Evolutionary conservation across 2,888 invertebrate genomes (phyloP), one percentile per base, ranked within the genome.

Genomic region (Orthosia gracilis): DNA sequence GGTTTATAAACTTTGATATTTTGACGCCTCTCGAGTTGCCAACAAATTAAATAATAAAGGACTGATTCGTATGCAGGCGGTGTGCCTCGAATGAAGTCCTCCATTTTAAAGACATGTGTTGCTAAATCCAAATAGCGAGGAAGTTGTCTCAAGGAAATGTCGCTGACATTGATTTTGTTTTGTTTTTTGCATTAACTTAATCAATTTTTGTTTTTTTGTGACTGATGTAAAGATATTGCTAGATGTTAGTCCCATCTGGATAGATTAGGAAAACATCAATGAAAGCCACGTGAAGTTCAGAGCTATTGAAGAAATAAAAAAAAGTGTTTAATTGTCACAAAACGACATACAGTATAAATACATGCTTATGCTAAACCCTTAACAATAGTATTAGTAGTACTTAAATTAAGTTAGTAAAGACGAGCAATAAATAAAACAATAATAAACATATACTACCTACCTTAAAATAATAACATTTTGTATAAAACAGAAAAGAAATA

Each of bases 41-140:
- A 93, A 94, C 94, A 94, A 94, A 94, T 94, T 93, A 93, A 94
- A 94, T 93, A 93, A 94, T 92, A 93, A 93, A 90, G 88, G 74
- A 75, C 89, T 93, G 85, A 92, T 94, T 94, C 91, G 92, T 94
- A 95, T 95, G 91, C 94, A 89, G 85, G 83, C 85, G 87, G 89
- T 89, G 93, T 91, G 81, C 80, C 81, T 73, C 76, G 89, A 91
- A 92, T 92, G 89, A 89, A 90, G 86, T 88, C 88, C 78, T 85
- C 83, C 82, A 85, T 88, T 88, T 88, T 87, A 80, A 86, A 84
- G 85, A 90, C 87, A 82, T 82, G 82, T 89, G 83, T 89, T 87
- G 85, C 78, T 80, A 85, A 88, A 88, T 84, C 75, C 84, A 87
- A 87, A 89, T 84, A 85, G 87, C 80, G 67, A 85, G 76, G 81